Evolutionary conservation across 2,113 vertebrate species (phyloP), one percentile per base, ranked within the genome.

Genomic region (Cnemophilus loriae): DNA sequence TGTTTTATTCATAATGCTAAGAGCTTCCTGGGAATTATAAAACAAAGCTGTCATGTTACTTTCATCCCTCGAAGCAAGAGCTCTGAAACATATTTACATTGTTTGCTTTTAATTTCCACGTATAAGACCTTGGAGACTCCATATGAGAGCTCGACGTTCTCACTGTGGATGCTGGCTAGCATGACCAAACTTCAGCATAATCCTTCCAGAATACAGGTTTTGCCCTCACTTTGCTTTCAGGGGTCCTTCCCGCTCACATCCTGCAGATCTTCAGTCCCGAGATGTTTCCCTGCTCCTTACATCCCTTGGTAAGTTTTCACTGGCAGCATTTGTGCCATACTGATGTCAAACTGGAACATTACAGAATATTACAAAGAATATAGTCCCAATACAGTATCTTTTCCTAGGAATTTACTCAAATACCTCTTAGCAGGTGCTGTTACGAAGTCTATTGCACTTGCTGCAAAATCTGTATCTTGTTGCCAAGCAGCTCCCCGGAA

Each of bases 291-390:
- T 95, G 53, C 74, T 93, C 27, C 96, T 97, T 50, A 44, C 73
- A 60, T 79, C 86, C 28, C 37, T 92, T 69, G 97, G 98, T 99
- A 92, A 98, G 98, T 98, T 90, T 76, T 75, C 65, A 42, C 26
- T 39, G 37, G 30, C 69, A 22, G 5, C 41, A 26, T 52, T 65
- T 53, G 18, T 44, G 13, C 49, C 33, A 1, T 41, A 2, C 6
- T 5, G 1, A 30, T 19, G 30, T 28, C 14, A 2, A 41, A 84
- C 33, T 33, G 50, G 16, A 63, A 35, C 16, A 3, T 41, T 47
- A 50, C 49, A 37, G 42, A 73, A 13, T 35, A 20, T 35, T 53
- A 28, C 3, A 11, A 20, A 70, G 42, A 79, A 42, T 28, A 11
- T 1, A 26, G 23, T 35, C 10, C 61, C 77, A 59, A 28, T 47